Conservation (phyloP, 2,797 vertebrate species). For the Lagodon rhomboides region DNA sequence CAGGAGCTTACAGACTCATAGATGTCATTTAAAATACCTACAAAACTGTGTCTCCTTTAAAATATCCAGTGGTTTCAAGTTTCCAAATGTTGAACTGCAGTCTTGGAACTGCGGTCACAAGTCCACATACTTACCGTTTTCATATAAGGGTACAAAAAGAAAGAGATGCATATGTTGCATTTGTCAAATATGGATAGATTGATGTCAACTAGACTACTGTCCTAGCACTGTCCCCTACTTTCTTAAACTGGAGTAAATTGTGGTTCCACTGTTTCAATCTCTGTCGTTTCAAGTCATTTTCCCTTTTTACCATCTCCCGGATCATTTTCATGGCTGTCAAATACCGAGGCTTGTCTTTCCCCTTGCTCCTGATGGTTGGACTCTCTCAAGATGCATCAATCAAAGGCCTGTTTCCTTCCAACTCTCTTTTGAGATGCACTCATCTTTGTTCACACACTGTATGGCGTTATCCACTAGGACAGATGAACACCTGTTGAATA, state of each 20-base stretch:
- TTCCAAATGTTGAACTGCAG: too few relatives aligned
- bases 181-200: too few relatives aligned
- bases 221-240: too few relatives aligned
- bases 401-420: not conserved
- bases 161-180: too few relatives aligned
- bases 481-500: constrained; percentile 46
- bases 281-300: not conserved
- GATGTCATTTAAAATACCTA: too few relatives aligned
- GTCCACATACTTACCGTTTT: too few relatives aligned
- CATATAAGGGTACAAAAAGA: too few relatives aligned
- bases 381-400: not conserved
- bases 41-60: too few relatives aligned
- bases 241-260: not conserved
- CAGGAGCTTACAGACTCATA: too few relatives aligned
- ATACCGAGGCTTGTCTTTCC: not conserved
- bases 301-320: not conserved
- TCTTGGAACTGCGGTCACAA: too few relatives aligned
- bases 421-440: not conserved
- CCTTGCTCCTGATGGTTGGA: not conserved
- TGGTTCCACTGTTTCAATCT: not conserved
- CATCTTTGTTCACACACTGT: constrained; percentile 21
- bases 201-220: too few relatives aligned
- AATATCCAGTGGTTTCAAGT: too few relatives aligned
- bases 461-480: constrained; percentile 5
- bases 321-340: constrained; percentile 3